phyloP scores from a whole-genome alignment of 2,797 vertebrate species.

The Chiloscyllium punctatum region DNA sequence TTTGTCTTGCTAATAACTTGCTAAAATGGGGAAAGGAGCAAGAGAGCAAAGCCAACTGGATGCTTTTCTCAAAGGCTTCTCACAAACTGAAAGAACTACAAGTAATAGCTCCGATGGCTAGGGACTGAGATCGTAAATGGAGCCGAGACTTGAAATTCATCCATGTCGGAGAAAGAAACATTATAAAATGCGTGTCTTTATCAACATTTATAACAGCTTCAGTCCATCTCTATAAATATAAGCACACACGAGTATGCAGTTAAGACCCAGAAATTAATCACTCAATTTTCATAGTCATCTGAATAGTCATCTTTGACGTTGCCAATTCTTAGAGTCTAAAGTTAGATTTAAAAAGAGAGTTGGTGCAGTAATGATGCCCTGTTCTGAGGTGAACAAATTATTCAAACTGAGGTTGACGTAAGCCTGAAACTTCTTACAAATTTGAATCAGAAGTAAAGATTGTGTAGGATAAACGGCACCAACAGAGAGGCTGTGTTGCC shows the following conservation, averaged over 20 bases:
- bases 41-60: background rate
- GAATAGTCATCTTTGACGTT: background rate
- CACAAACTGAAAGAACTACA: background rate
- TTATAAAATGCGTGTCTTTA: background rate
- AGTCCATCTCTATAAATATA: background rate
- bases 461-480: background rate
- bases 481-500: background rate
- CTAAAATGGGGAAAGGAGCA: background rate
- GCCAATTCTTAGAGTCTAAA: background rate
- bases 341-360: background rate
- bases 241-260: background rate
- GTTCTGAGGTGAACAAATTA: background rate
- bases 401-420: background rate
- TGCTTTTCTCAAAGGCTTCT: background rate
- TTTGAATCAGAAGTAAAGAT: background rate
- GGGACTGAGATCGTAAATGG: background rate
- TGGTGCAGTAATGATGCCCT: background rate
- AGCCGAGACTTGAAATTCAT: background rate
- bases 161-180: background rate
- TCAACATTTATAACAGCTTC: background rate
- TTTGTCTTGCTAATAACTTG: background rate
- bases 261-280: background rate
- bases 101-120: background rate
- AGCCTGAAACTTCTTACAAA: background rate
- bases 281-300: too few species aligned